phyloP scores from a whole-genome alignment of 2,888 invertebrate species.

The Lysandra bellargus region DNA sequence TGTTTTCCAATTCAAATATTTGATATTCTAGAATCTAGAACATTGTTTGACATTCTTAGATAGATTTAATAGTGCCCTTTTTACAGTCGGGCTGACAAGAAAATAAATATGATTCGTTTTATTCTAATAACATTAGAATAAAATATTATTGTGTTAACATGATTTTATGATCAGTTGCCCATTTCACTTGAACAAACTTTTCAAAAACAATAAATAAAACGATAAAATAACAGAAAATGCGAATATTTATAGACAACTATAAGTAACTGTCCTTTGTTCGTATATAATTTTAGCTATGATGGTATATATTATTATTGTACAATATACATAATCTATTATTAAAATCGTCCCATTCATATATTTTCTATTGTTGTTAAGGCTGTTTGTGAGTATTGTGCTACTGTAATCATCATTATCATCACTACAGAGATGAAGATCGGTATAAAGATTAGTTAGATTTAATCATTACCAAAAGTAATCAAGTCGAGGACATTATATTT shows the following conservation, averaged over 20 bases:
- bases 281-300: neutral
- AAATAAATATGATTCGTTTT: too few species aligned
- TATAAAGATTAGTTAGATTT: neutral
- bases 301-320: neutral
- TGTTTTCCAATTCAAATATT: too few species aligned
- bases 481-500: too few species aligned
- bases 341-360: neutral
- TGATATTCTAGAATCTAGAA: too few species aligned
- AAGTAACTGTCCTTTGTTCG: neutral
- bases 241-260: neutral
- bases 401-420: conserved; percentile 11
- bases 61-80: too few species aligned
- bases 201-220: neutral
- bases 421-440: neutral
- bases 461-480: neutral
- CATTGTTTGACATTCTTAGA: too few species aligned
- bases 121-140: neutral
- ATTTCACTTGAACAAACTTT: neutral
- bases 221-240: neutral
- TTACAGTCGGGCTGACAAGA: too few species aligned
- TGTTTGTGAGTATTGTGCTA: neutral
- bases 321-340: neutral
- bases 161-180: neutral
- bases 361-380: neutral
- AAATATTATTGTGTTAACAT: neutral